These are phyloP conservation scores for Clarias platycephalus DNA, from an alignment of 2,797 vertebrate species.

Conservation along the genomic window DNA sequence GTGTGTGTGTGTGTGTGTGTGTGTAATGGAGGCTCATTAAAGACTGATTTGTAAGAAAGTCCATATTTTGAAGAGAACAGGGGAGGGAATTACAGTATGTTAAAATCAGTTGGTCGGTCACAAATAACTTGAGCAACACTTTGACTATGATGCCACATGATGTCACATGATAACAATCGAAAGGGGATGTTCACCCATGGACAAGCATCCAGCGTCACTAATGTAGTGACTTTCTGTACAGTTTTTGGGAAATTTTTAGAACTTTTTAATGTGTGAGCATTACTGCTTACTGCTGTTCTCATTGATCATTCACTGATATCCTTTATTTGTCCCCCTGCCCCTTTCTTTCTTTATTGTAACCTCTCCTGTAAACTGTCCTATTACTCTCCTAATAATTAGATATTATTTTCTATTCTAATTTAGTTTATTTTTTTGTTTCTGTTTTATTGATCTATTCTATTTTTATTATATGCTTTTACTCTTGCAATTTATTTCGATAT, in stretches of 20 bases:
- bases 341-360: background rate
- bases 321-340: background rate
- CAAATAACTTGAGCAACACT: constrained; percentile 54
- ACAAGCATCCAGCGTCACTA: background rate
- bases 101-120: constrained; percentile 50
- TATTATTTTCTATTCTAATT: background rate
- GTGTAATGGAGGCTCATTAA: constrained; percentile 6
- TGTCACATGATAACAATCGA: background rate
- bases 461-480: background rate
- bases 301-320: background rate
- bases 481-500: background rate
- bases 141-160: background rate
- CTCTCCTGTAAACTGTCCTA: background rate
- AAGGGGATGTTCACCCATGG: no score
- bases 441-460: background rate
- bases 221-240: background rate
- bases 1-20: constrained; percentile 62
- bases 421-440: background rate
- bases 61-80: background rate
- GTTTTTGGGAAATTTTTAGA: background rate
- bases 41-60: background rate
- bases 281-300: background rate
- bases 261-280: background rate
- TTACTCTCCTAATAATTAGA: background rate
- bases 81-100: background rate